Percentiles rank a stretch among this genome's conserved stretches.
Conservation (phyloP, 2,888 invertebrate species). For the Dichetophora obliterata region DNA sequence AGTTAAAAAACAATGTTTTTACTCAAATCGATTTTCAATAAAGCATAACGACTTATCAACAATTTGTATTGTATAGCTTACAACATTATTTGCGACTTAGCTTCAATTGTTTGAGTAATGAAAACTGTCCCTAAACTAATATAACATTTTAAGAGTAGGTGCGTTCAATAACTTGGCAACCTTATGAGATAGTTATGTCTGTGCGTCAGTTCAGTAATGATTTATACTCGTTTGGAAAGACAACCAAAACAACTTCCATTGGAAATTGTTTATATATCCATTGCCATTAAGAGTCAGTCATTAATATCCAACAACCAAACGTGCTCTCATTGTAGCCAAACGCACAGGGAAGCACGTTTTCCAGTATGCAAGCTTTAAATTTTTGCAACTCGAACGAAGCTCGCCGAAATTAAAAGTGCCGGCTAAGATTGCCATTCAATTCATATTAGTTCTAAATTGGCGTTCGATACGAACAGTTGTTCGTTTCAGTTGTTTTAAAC, state of each 20-base stretch:
- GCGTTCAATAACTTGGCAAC: not conserved
- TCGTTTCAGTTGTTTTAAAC: no score
- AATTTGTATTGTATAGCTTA: no score
- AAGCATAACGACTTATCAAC: no score
- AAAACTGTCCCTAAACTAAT: no score
- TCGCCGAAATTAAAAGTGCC: conserved; percentile 2
- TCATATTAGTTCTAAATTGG: conserved; percentile 11
- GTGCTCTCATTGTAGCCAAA: not conserved
- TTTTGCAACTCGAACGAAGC: not conserved
- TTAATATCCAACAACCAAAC: not conserved
- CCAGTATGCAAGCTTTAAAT: not conserved
- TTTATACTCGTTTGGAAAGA: not conserved
- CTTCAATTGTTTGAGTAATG: no score
- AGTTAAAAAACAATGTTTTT: no score
- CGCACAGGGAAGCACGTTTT: not conserved
- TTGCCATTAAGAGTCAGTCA: not conserved
- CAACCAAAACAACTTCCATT: conserved; percentile 19
- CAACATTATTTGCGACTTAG: no score
- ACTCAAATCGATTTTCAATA: no score
- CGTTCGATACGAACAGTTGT: not conserved
- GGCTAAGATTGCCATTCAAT: not conserved
- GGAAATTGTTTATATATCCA: conserved; percentile 11
- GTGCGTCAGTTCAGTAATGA: not conserved
- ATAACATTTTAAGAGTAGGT: not conserved
- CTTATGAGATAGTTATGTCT: not conserved